Base-by-base conservation (phyloP, 2,888 invertebrate genomes). In the Stenichneumon culpator region DNA sequence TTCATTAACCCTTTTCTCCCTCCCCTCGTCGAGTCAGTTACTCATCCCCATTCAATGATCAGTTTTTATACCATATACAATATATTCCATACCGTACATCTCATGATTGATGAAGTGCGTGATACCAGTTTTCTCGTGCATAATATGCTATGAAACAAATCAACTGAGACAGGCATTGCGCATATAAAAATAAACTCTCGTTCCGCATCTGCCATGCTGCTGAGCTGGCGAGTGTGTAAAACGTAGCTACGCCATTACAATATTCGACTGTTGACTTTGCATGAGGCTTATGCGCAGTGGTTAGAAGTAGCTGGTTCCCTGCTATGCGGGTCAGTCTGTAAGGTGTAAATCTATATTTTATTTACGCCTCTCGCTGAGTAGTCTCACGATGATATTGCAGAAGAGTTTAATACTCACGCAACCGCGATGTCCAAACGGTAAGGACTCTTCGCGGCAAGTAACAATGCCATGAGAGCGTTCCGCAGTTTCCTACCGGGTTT, bases 191-290 rank as follows among this genome's bases (percentile, higher is more conserved):
- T 63, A 28, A 32, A 63, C 36, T 63, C 63, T 36, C 63, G 63
- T 63, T 63, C 36, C 63, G 63, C 63, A 63, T 63, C 63, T 36
- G 63, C 63, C 36, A 28, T 28, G 63, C n/a, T 25, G 63, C 16
- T 63, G 28, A 28, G 32, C 25, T 16, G 5, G 63, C 32, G 14
- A 63, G 7, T 63, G 63, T 6, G 36, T 63, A 28, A 28, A 63
- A 63, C 57, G 25, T 11, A 0, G n/a, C 7, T 32, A n/a, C 19
- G 9, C n/a, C 19, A n/a, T 28, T 25, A 6, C 36, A n/a, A 32
- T 63, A 32, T 63, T 63, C 32, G 63, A 36, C n/a, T 63, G 16
- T 32, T 6, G 63, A 7, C 63, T 63, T 36, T 36, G 36, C 57
- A 57, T 57, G 57, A 25, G 14, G 3, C 22, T 57, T 25, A 7